phyloP scores from a whole-genome alignment of 2,888 invertebrate species.

The Ochropacha duplaris region DNA sequence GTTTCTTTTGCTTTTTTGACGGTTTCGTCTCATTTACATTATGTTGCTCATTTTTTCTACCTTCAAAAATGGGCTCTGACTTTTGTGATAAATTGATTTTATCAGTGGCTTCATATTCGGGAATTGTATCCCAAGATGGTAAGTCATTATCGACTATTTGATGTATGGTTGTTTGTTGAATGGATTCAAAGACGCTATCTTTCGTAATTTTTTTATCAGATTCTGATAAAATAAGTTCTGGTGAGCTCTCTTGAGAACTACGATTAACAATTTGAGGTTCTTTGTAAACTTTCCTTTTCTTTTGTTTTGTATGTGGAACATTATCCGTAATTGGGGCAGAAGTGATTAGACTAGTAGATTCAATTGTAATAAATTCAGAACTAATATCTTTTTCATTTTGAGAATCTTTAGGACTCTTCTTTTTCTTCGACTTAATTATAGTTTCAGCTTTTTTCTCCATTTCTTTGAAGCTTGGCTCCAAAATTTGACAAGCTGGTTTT shows the following conservation, averaged over 20 bases:
- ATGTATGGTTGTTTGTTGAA: neutral
- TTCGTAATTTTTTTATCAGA: neutral
- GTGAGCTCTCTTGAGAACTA: conserved; percentile 9
- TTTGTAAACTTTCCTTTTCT: conserved; percentile 37
- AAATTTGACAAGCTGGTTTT: conserved; percentile 4
- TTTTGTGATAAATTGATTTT: neutral
- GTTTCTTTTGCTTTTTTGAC: conserved; percentile 27
- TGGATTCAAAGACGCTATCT: neutral
- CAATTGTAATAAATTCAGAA: conserved; percentile 20
- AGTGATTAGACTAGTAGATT: conserved; percentile 24
- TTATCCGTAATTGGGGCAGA: neutral
- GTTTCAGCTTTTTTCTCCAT: conserved; percentile 24
- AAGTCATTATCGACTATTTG: conserved; percentile 6
- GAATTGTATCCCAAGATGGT: conserved; percentile 23
- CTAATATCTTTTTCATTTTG: conserved; percentile 19
- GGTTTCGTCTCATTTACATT: conserved; percentile 7
- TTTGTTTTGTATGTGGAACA: conserved; percentile 16
- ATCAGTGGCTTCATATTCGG: conserved; percentile 24
- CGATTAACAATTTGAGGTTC: conserved; percentile 15
- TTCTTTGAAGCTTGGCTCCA: conserved; percentile 9
- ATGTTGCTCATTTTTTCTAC: neutral
- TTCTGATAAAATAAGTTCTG: conserved; percentile 5
- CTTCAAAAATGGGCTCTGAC: neutral
- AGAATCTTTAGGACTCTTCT: conserved; percentile 39
- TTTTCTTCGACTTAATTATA: conserved; percentile 43